Conservation (phyloP, 2,113 vertebrate genomes). For the Scytalopus superciliaris region DNA sequence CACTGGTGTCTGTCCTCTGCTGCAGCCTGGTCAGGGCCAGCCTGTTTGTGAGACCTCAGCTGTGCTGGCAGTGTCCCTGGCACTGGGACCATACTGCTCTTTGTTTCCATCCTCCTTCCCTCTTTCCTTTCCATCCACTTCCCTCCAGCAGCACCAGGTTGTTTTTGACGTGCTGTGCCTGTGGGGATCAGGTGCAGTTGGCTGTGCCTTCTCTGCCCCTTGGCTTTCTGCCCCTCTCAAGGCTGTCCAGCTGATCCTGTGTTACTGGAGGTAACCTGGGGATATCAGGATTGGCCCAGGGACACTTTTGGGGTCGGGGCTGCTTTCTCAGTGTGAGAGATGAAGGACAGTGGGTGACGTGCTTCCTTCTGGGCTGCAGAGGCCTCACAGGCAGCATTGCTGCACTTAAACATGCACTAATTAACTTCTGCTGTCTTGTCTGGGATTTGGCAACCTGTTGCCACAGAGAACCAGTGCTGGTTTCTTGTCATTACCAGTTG, state of each 20-base stretch:
- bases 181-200: not conserved
- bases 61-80: not conserved
- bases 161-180: accelerated
- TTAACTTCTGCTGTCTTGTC: not conserved
- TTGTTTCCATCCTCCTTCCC: too few relatives aligned
- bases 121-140: not conserved
- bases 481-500: not conserved
- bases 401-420: not conserved
- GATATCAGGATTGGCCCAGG: too few relatives aligned
- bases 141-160: not conserved
- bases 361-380: not conserved
- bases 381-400: not conserved
- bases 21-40: not conserved
- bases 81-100: not conserved
- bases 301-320: not conserved
- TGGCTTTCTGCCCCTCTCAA: not conserved
- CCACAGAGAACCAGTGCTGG: not conserved
- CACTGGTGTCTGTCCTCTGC: not conserved
- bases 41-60: not conserved
- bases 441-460: accelerated
- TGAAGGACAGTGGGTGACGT: not conserved
- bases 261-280: not conserved
- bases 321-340: not conserved
- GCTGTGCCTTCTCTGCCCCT: not conserved
- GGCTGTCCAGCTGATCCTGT: not conserved